Conservation (phyloP, 2,888 invertebrate genomes). For the Girardia tigrina region DNA sequence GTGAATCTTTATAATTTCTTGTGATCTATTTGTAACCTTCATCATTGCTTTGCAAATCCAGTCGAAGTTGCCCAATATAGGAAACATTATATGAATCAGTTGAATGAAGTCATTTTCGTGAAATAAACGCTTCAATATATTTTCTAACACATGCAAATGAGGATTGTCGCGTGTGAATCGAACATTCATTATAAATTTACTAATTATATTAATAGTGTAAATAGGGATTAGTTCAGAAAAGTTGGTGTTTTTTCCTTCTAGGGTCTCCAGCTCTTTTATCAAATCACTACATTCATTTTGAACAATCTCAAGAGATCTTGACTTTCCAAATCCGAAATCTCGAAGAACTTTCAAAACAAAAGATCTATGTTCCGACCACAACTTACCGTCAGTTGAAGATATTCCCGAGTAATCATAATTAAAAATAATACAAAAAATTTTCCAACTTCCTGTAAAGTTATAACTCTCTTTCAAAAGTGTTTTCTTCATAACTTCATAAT, state of each 20-base stretch:
- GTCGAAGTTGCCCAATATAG: neutral
- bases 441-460: neutral
- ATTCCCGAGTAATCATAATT: neutral
- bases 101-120: neutral
- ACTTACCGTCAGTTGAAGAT: neutral
- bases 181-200: constrained; percentile 13
- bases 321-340: constrained; percentile 25
- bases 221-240: too few species aligned
- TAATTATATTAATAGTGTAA: neutral
- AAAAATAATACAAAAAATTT: neutral
- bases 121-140: neutral
- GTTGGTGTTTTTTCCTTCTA: too few species aligned
- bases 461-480: neutral
- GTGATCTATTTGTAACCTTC: too few species aligned
- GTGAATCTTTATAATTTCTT: too few species aligned
- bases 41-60: too few species aligned
- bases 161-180: too few species aligned
- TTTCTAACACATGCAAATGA: too few species aligned
- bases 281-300: too few species aligned
- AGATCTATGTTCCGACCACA: neutral
- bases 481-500: constrained; percentile 15
- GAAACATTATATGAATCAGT: neutral
- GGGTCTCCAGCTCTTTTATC: too few species aligned
- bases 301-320: neutral
- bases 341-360: constrained; percentile 26